Evolutionary conservation across 2,797 vertebrate genomes (phyloP), one percentile per base, ranked within the genome.

Genomic region (Kryptopterus vitreolus): DNA sequence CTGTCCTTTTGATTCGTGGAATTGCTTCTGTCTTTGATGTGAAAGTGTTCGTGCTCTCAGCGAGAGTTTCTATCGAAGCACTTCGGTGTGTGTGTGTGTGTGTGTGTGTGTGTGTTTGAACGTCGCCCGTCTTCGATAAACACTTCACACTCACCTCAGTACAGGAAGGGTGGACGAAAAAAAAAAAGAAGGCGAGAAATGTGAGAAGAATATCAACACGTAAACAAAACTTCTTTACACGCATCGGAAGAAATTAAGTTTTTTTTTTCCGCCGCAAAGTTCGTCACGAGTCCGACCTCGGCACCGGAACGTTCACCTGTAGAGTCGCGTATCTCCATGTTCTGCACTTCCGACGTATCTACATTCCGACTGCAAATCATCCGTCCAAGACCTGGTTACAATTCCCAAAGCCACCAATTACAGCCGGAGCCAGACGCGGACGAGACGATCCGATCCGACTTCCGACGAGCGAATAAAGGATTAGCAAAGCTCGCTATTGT

Each of bases 401-500:
- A 75, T 75, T 75, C 73, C 58, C 73, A 59, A 29, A 75, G 57
- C 55, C 57, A 75, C 73, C 73, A 61, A 75, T 75, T 75, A 75
- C 2, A 46, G 57, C 53, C 10, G 46, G n/a, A 59, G 15, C 24
- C 26, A 48, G 71, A 31, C 52, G 24, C 52, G 4, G 73, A 61
- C 9, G 24, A 75, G 73, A 75, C 57, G 3, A 74, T 31, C 43
- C 24, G 12, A 15, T 24, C 57, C 57, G n/a, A n/a, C n/a, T 29
- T 75, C 26, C 58, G 13, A 46, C 6, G 5, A 75, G 55, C 29
- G 57, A 75, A 75, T 46, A 75, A 29, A 48, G 73, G 73, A 75
- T 75, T 75, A 75, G 55, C 33, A 46, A 48, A 75, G 57, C 58
- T 73, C 57, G 31, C 57, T 57, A 57, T 12, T 57, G 22, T 73